Percentiles rank a stretch among this genome's conserved stretches.
Evolutionary conservation across 2,797 vertebrate species (phyloP).

Genomic region (Tenualosa ilisha): DNA sequence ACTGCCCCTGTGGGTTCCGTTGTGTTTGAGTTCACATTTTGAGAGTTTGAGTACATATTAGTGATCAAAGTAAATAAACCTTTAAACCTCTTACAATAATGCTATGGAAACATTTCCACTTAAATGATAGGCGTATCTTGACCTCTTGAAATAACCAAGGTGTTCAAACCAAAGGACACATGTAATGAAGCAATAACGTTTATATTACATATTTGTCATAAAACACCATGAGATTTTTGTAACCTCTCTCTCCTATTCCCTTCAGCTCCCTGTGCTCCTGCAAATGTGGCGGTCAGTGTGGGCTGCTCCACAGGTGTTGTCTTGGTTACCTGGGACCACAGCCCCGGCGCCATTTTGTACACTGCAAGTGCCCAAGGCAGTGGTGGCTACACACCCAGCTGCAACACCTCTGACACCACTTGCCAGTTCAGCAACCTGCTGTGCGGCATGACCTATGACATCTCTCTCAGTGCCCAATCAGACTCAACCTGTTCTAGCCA

Average conservation of each 20-base stretch:
- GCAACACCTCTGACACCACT: constrained; percentile 41
- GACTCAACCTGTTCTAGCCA: constrained; percentile 35
- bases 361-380: constrained; percentile 33
- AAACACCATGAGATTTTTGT: background rate
- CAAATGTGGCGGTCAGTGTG: constrained; percentile 20
- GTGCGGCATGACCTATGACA: constrained; percentile 47
- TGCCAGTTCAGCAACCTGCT: constrained; percentile 49
- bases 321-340: constrained; percentile 33
- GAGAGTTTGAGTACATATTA: background rate
- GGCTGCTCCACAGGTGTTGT: constrained; percentile 37
- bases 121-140: background rate
- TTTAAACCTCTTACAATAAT: too few species aligned
- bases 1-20: too few species aligned
- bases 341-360: constrained; percentile 32
- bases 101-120: too few species aligned
- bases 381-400: constrained; percentile 34
- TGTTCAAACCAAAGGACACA: background rate
- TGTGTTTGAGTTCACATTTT: too few species aligned
- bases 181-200: background rate
- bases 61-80: too few species aligned
- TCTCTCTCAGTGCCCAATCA: constrained; percentile 35
- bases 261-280: constrained; percentile 32
- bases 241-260: background rate
- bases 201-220: background rate
- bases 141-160: background rate